Evolutionary conservation across 2,888 invertebrate species (phyloP), one percentile per base, ranked within the genome.

Genomic region (Heliothis peltigera): DNA sequence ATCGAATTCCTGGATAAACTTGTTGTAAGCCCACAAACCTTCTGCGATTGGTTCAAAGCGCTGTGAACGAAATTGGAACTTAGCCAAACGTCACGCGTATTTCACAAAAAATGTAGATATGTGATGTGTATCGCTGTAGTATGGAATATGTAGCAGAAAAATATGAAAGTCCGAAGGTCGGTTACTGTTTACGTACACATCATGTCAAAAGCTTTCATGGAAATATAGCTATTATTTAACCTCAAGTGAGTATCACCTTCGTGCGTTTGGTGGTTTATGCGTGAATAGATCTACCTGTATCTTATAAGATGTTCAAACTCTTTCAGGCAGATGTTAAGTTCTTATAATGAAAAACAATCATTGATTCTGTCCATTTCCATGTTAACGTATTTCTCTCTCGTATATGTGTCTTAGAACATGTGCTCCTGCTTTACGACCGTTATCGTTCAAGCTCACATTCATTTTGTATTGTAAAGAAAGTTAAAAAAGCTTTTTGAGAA

Each of bases 71-170:
- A 59, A 52, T 71, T 64, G 72, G 72, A 43, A 44, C 22, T 19
- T 54, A n/a, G 64, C 76, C 76, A 75, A 32, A 28, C 18, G 58
- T 57, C n/a, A 47, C 53, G n/a, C n/a, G 53, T 51, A 47, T 70
- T 66, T 58, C 64, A 70, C 47, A 65, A 74, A 64, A 71, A 69
- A 54, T 4, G 0, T 44, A 49, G 53, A 44, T 48, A 19, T 54
- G 53, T 64, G 43, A 54, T 32, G 53, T 55, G 51, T 69, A 70
- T 64, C 70, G 63, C 57, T 57, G n/a, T 56, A 57, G 59, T 71
- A 62, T 22, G 68, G 61, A 53, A 61, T 54, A 62, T 54, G 42
- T 56, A 54, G 54, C 39, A 47, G 42, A 46, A n/a, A 52, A 52
- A 56, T 42, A 43, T 51, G 61, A 42, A 44, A 51, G 48, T 46